These are phyloP conservation scores for Nycticebus coucang DNA, from an alignment of 2,113 vertebrate genomes.

Conservation along the genomic window DNA sequence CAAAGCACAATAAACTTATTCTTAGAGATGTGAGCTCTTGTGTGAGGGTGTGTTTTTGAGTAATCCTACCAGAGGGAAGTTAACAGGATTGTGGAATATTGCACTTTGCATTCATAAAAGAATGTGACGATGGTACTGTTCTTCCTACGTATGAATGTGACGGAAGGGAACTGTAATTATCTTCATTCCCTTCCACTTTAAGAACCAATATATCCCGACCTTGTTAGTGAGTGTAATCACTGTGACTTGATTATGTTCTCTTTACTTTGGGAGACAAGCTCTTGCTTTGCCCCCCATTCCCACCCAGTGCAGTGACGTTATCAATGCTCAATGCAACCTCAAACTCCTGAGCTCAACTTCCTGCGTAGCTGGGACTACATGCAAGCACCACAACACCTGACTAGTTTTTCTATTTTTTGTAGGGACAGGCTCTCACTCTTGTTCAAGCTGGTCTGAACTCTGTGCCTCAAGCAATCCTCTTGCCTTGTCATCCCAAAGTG, in stretches of 20 bases:
- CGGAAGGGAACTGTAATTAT: conserved; percentile 48
- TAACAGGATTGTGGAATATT: conserved; percentile 45
- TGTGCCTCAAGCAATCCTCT: too few species aligned
- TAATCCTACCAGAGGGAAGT: conserved; percentile 7
- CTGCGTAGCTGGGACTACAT: too few species aligned
- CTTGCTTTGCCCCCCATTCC: too few species aligned
- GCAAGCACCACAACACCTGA: too few species aligned
- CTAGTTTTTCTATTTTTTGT: too few species aligned
- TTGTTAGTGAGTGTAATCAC: conserved; percentile 45
- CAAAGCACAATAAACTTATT: not conserved
- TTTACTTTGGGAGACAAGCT: too few species aligned
- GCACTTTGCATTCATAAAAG: conserved; percentile 26
- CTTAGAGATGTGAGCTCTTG: conserved; percentile 19
- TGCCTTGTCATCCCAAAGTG: too few species aligned
- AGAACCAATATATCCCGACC: conserved; percentile 20
- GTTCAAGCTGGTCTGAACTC: too few species aligned
- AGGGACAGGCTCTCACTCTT: too few species aligned
- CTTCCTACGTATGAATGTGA: conserved; percentile 34
- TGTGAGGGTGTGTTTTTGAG: conserved; percentile 35
- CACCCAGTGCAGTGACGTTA: too few species aligned
- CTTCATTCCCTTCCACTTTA: conserved; percentile 42
- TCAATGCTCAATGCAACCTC: too few species aligned
- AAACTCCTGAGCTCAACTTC: too few species aligned
- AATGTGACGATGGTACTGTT: not conserved
- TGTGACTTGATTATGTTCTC: not conserved